Base-by-base conservation (phyloP, 2,888 invertebrate species). In the Caenorhabditis zanzibari region DNA sequence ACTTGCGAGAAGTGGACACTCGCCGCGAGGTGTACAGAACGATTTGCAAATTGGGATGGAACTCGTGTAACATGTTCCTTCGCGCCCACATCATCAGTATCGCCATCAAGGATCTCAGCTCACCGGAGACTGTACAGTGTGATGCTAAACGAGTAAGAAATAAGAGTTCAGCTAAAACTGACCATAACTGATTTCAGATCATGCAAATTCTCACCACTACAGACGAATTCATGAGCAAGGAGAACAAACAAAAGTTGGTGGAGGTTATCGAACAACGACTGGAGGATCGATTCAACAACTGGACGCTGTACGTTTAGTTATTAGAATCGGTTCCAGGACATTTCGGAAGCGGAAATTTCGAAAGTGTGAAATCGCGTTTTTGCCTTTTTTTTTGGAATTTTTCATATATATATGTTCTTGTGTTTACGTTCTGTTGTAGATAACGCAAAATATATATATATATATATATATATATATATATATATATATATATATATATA, bases 21-120 rank as follows among this genome's bases (percentile, higher is more conserved):
- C 22, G 84, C 28, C 41, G 61, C 59, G 80, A 84, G 41, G 52
- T 72, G 14, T 84, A 72, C 59, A 7, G 80, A 59, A 38, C 58
- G 22, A 80, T 84, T 59, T 26, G n/a, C n/a, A 75, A 76, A 26
- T n/a, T 47, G 9, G 72, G 80, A 59, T 84, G 84, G 84, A 41
- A 72, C 6, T 28, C 26, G 10, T 83, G 79, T 38, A 69, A 56
- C 22, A 61, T 56, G 58, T 66, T 66, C 38, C 66, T 84, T n/a
- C 56, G 84, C 10, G 80, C 84, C 0, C 66, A 72, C 22, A 71
- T 84, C 32, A 63, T 75, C 38, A 44, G n/a, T 1, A 38, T 63
- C 2, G 79, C 81, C 1, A 56, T 75, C 7, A 26, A 56, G 12
- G 84, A 85, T 66, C 41, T 85, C 49, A 54, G 10, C 3, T 35